These are phyloP conservation scores for Halcyon smyrnensis DNA, from an alignment of 2,797 vertebrate genomes.

Conservation along the genomic window DNA sequence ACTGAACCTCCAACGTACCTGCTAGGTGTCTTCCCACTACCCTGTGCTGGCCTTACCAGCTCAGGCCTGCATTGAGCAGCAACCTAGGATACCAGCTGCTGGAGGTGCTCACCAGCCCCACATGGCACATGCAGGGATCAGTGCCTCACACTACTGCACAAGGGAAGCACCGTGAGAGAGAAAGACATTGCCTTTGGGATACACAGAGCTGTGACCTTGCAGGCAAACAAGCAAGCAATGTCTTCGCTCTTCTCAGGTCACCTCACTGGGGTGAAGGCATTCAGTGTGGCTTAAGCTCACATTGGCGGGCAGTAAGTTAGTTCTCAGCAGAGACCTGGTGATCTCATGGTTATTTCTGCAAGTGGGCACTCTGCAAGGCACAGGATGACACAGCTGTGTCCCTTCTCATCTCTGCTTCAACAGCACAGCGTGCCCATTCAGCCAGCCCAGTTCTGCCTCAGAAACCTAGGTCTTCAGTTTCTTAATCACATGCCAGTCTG, in stretches of 20 bases:
- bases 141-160: neutral
- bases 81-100: fast-evolving
- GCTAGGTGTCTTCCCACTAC: neutral
- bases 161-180: neutral
- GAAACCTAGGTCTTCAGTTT: neutral
- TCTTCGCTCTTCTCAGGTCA: neutral
- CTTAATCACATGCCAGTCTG: neutral
- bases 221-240: neutral
- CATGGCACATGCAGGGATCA: neutral
- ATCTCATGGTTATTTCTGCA: neutral
- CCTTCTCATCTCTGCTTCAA: neutral
- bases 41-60: neutral
- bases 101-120: neutral
- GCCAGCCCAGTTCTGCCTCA: neutral
- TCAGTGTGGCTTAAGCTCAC: neutral
- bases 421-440: neutral
- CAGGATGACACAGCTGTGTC: neutral
- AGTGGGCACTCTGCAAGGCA: fast-evolving
- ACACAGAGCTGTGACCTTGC: neutral
- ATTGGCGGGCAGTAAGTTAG: neutral
- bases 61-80: neutral
- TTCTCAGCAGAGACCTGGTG: neutral
- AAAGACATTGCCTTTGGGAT: neutral
- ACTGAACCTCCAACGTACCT: neutral
- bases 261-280: neutral